Evolutionary conservation across 2,888 invertebrate species (phyloP), one percentile per base, ranked within the genome.

Genomic region (Nowickia ferox): DNA sequence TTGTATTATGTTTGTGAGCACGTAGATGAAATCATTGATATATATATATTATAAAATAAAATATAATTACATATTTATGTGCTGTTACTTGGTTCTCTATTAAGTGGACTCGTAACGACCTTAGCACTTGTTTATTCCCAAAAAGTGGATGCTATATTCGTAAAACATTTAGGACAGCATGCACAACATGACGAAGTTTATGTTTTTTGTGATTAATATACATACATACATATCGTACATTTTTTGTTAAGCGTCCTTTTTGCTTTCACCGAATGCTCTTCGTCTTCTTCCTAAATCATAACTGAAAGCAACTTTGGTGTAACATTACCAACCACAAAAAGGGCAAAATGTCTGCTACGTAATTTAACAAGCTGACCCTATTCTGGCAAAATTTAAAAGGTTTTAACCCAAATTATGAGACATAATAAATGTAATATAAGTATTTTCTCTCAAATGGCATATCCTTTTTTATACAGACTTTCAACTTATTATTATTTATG

Each of bases 331-430:
- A 63, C 75, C 74, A 48, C 46, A 59, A 22, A 61, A 30, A 6
- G 42, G 46, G 10, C 51, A 74, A 40, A 55, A 61, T 22, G 61
- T 48, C 22, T 71, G 42, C 40, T 44, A 57, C 9, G n/a, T 71
- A 57, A 71, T 38, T 74, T 61, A 74, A 61, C 17, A 48, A 61
- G 46, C 48, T 19, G 66, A 57, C 30, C 66, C 19, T 76, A 66
- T 75, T 76, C 19, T 53, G 13, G 11, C 22, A 55, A 53, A 30
- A 30, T 55, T 46, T n/a, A 10, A 48, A 38, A 74, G 13, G 9
- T 17, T 59, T 76, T 65, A 76, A 53, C 55, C 38, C 76, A 22
- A 66, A 57, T 76, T 44, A 44, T 44, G 63, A 17, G 53, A 30
- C 65, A 51, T 53, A 76, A 76, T 76, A 59, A 59, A 40, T 74